Base-by-base conservation (phyloP, 2,113 vertebrate species). In the Rhinoderma darwinii region DNA sequence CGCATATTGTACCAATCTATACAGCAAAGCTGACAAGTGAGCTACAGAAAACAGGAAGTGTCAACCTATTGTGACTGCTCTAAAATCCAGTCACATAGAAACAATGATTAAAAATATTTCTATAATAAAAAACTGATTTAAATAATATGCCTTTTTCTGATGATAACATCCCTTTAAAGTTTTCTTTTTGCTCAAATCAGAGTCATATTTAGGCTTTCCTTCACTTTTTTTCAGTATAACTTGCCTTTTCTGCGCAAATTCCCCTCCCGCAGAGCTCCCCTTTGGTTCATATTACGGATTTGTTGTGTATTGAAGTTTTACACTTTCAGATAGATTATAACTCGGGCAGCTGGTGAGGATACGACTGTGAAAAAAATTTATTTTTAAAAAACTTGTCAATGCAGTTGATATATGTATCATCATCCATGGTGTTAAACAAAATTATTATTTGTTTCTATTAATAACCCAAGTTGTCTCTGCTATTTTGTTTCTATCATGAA, bases 401-500 rank as follows among this genome's bases (percentile, higher is more conserved):
- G 20, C 15, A 72, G 10, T 17, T 68, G 30, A 68, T 35, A 68
- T 18, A 68, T 68, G 12, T 68, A 18, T 68, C 63, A 20, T 72
- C 35, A 22, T 72, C 32, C 17, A 9, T 22, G 27, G 32, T 37
- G 35, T 72, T 25, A 41, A 41, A 39, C 2, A 72, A 41, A 11
- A 41, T 72, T 17, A 37, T 12, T 59, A 35, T 80, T 59, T 81
- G 51, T 59, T 27, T 75, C 68, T 72, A n/a, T 43, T 37, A 78
- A 25, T 54, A 25, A 17, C 6, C 18, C 11, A 50, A 27, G 3
- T 27, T 78, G 59, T 61, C 15, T 68, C 15, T 18, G 32, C 66
- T 20, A 35, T 20, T 70, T 10, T 20, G 22, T 51, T 51, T 77
- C 30, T 54, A 54, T 78, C 17, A 80, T 8, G n/a, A n/a, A 50